Evolutionary conservation across 2,888 invertebrate species (phyloP), one percentile per base, ranked within the genome.

Genomic region (Tinea trinotella): DNA sequence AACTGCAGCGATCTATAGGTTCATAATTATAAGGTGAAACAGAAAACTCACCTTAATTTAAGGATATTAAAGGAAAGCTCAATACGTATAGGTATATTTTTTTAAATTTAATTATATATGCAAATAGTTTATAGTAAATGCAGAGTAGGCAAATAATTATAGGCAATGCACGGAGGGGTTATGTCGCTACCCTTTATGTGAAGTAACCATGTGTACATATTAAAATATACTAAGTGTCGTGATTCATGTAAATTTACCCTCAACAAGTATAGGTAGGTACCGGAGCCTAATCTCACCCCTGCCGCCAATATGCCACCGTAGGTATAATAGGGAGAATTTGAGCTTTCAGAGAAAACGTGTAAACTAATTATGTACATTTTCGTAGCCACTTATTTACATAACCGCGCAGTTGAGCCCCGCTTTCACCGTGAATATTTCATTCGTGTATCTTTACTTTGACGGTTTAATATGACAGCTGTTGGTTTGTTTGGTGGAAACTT

Each of bases 401-500:
- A 84, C 78, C 81, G 76, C 80, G 73, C 75, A 66, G 76, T 75
- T 75, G 78, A 67, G 78, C 72, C 40, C 71, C 77, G 83, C 85
- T 84, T 84, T 85, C 84, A 83, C 83, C 83, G 84, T 84, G 80
- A 84, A 85, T 85, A 85, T 83, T 85, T 84, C 81, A 85, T 85
- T 81, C 80, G 52, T 40, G 53, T 53, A 40, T 53, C 53, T 53
- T 53, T 53, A 53, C 12, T 53, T 40, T 53, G 53, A 53, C 53
- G 53, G 53, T 53, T 50, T 55, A 55, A 55, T 50, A 55, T 55
- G 55, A 55, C 55, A 55, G 83, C 80, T 82, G 85, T 76, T 78
- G 76, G 78, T 82, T 77, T 81, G 76, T 84, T 81, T 77, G 73
- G 71, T 69, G 76, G 74, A 81, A 83, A 83, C 82, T 84, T 84